Evolutionary conservation across 1,140 invertebrate genomes (phyloP), one percentile per base, ranked within the genome.

Genomic region (Zaprionus africanus): DNA sequence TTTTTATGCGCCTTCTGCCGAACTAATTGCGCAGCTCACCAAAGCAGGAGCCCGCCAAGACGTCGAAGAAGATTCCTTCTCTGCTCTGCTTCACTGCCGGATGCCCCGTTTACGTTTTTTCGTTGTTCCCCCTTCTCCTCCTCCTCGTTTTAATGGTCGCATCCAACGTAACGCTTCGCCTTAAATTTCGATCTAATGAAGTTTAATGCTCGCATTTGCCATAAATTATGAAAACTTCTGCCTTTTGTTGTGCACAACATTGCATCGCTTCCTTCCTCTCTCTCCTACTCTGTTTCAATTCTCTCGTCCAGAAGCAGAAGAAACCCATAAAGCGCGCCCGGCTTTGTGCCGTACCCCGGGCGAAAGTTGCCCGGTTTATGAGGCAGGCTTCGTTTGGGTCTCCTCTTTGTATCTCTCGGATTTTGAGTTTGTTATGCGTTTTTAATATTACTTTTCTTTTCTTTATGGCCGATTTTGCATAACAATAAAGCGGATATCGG

Each of bases 161-260:
- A 61, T 74, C 57, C 57, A 74, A 77, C 63, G 70, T 72, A 77
- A 72, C 61, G 59, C 64, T 78, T 69, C 43, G 76, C 86, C 76
- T 90, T 79, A 90, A 90, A 90, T 90, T 90, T 88, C 85, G 78
- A 90, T 90, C 86, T 90, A 90, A 90, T 90, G 86, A 90, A 90
- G 85, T 90, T 90, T 90, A 90, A 90, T 90, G 85, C 86, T 71
- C 73, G 81, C 85, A 90, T 88, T 90, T 84, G 81, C 82, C 85
- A 90, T 88, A 88, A 88, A 88, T 88, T 90, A 88, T 84, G 62
- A 81, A 81, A 80, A 63, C 41, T 61, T 62, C 75, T 63, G 22
- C 65, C 74, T 83, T 85, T 81, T 83, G 84, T 88, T 81, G 84
- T 66, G 68, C 68, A 72, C 61, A 71, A 72, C 74, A 72, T 62